Base-by-base conservation (phyloP, 2,797 vertebrate genomes). In the Lepus oiostolus region DNA sequence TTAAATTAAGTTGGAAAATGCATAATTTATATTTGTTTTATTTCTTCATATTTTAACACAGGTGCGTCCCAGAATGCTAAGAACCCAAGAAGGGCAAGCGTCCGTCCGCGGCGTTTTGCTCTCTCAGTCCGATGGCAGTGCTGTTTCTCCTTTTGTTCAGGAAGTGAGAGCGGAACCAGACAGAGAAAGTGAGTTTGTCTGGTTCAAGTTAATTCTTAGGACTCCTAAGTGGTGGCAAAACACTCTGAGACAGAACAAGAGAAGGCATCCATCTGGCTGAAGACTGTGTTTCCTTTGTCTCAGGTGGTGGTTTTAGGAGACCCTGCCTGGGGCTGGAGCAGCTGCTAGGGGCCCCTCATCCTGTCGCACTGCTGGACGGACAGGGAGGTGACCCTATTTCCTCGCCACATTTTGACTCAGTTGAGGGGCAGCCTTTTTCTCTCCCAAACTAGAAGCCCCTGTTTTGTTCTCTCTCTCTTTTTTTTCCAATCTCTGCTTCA, bases 11-110 rank as follows among this genome's bases (percentile, higher is more conserved):
- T 98, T 97, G 97, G 98, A 98, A 98, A 98, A 98, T 98, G 98
- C 98, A 98, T 98, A 98, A 98, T 98, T 98, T 98, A 98, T 98
- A 98, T 98, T 98, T 98, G 98, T 98, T 98, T 98, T 98, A 98
- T 98, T 98, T 98, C 98, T 98, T 98, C 98, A 98, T 98, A 98
- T 98, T 98, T 98, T 98, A 98, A 97, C 96, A 97, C 98, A 98
- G 98, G 98, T 98, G 97, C 86, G 14, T 97, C 97, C 96, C 96
- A 97, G 97, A 98, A 98, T 98, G 97, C 98, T 98, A 98, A 98
- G 96, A 93, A 95, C 95, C 76, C 38, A 88, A 85, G 97, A 97
- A 98, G 97, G 96, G 88, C 80, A 93, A 14, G 93, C 90, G 97
- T 93, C 97, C 90, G 96, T 96, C 98, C 76, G 21, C 47, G 4